phyloP scores from a whole-genome alignment of 2,797 vertebrate genomes.

The Ficedula albicollis region DNA sequence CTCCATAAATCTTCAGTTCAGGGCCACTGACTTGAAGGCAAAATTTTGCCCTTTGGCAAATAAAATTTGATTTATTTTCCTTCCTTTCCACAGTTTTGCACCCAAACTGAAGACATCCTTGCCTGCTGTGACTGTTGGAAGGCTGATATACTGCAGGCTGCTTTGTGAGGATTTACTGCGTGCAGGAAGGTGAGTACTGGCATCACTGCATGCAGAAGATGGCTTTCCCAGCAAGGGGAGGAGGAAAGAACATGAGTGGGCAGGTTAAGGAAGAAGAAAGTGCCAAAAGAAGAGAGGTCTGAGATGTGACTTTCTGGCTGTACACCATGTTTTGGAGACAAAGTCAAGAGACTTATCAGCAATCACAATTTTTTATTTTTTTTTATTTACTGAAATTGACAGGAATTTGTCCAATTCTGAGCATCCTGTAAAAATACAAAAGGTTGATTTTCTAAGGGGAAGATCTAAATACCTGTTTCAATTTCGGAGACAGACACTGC shows the following conservation, averaged over 20 bases:
- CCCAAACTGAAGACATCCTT: neutral
- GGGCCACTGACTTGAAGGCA: slow-evolving; percentile 16
- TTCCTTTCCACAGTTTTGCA: slow-evolving; percentile 14
- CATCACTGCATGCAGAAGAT: neutral
- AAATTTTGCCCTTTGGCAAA: slow-evolving; percentile 31
- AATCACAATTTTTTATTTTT: neutral
- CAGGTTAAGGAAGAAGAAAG: neutral
- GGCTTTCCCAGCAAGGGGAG: neutral
- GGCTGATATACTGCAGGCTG: neutral
- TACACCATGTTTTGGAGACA: neutral
- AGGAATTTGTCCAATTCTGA: neutral
- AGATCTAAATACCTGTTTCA: neutral
- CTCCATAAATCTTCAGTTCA: slow-evolving; percentile 31
- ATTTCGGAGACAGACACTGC: neutral
- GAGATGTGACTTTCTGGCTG: neutral
- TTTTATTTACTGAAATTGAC: neutral
- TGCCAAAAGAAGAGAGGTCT: neutral
- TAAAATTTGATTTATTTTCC: slow-evolving; percentile 40
- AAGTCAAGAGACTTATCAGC: neutral
- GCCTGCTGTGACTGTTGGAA: neutral
- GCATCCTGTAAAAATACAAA: neutral
- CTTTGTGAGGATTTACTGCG: slow-evolving; percentile 4
- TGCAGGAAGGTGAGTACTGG: neutral
- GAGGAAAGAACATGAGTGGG: neutral
- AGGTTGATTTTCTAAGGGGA: neutral